Percentiles rank a stretch among this genome's conserved stretches.
Evolutionary conservation across 2,113 vertebrate genomes (phyloP).

Genomic region (Ranitomeya variabilis): DNA sequence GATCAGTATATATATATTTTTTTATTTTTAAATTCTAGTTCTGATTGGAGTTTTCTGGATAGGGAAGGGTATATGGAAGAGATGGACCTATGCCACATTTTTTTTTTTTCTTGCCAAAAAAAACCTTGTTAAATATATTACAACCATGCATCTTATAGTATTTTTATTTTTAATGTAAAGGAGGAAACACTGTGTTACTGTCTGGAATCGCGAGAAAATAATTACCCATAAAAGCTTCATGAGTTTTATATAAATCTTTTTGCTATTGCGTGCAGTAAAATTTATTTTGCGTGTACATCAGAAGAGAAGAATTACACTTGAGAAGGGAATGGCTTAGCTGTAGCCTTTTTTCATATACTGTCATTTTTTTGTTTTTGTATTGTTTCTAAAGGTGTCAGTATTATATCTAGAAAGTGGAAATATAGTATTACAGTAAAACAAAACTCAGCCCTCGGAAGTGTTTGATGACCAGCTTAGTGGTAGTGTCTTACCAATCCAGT

Average conservation of each 20-base stretch:
- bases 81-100: slow-evolving; percentile 74
- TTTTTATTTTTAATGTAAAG: slow-evolving; percentile 64
- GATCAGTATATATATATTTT: slow-evolving; percentile 56
- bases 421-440: background rate
- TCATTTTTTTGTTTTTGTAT: background rate
- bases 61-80: slow-evolving; percentile 50
- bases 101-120: slow-evolving; percentile 71
- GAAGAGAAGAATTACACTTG: background rate
- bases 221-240: slow-evolving; percentile 63
- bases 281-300: slow-evolving; percentile 39
- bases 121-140: slow-evolving; percentile 74
- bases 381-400: background rate
- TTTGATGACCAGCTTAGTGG: background rate
- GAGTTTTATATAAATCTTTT: slow-evolving; percentile 64
- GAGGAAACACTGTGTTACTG: slow-evolving; percentile 69
- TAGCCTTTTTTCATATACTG: background rate
- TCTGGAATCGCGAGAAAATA: slow-evolving; percentile 63
- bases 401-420: background rate
- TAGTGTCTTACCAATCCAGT: background rate
- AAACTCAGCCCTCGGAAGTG: background rate
- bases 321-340: background rate
- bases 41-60: slow-evolving; percentile 40
- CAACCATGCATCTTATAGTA: slow-evolving; percentile 60
- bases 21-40: slow-evolving; percentile 56
- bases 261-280: slow-evolving; percentile 36